A percentile compares a stretch with the other conserved stretches of the same genome.
Evolutionary conservation across 1,140 invertebrate species (phyloP).

Genomic region (Drosophila dunni): DNA sequence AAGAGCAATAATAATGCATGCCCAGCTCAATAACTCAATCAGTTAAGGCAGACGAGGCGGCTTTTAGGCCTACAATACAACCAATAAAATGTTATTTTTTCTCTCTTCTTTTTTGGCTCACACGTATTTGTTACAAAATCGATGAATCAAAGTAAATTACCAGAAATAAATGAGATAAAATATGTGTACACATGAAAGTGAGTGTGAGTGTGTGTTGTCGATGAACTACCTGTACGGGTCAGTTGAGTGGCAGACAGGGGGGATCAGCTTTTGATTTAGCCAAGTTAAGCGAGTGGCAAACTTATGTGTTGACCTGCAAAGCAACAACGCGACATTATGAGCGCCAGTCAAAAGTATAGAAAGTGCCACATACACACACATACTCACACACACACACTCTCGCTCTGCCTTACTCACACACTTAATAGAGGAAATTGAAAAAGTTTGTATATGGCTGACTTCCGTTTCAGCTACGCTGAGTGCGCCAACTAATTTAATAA

Average conservation of each 20-base stretch:
- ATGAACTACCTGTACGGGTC: constrained; percentile 36
- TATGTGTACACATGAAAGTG: constrained; percentile 48
- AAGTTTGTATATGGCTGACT: constrained; percentile 73
- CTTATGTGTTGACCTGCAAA: constrained; percentile 63
- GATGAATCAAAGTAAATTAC: constrained; percentile 83
- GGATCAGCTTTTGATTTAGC: constrained; percentile 45
- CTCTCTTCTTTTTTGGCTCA: not conserved
- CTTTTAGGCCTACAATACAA: constrained; percentile 46
- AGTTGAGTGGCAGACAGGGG: not conserved
- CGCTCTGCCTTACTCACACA: not conserved
- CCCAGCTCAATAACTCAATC: constrained; percentile 78
- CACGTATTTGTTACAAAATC: constrained; percentile 76
- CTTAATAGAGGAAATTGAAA: constrained; percentile 74
- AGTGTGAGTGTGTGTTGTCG: constrained; percentile 15
- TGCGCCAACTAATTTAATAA: constrained; percentile 79
- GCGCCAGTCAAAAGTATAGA: constrained; percentile 51
- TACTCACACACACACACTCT: not conserved
- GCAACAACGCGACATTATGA: constrained; percentile 41
- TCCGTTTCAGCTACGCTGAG: constrained; percentile 74
- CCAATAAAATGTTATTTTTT: constrained; percentile 65
- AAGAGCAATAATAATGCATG: constrained; percentile 25
- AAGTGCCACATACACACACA: constrained; percentile 42
- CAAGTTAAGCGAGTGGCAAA: constrained; percentile 42
- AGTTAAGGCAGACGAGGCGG: constrained; percentile 46
- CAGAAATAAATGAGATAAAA: constrained; percentile 83